A percentile compares a stretch with the other conserved stretches of the same genome.
Conservation (phyloP, 2,888 invertebrate species). For the Brassicogethes aeneus region DNA sequence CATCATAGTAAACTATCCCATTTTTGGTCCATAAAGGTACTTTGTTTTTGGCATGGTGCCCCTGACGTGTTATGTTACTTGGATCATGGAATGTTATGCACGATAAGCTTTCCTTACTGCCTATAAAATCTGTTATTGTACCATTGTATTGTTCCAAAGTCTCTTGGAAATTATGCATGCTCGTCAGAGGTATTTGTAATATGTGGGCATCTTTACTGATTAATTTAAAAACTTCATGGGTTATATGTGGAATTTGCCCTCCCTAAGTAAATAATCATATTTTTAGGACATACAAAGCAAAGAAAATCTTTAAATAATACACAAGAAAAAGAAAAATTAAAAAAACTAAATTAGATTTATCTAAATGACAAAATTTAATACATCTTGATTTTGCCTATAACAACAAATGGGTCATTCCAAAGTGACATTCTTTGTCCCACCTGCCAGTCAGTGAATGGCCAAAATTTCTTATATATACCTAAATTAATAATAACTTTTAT, state of each 20-base stretch:
- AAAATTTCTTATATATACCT: too few relatives aligned
- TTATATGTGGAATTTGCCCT: conserved; percentile 76
- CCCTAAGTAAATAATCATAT: too few relatives aligned
- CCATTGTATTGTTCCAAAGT: conserved; percentile 55
- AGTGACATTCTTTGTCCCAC: too few relatives aligned
- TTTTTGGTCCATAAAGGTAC: conserved; percentile 71
- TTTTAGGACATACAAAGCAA: too few relatives aligned
- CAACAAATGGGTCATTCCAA: too few relatives aligned
- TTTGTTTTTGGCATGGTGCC: conserved; percentile 61
- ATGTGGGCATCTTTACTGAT: conserved; percentile 53
- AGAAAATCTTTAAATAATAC: too few relatives aligned
- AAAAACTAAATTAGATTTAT: too few relatives aligned
- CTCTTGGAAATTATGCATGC: conserved; percentile 44
- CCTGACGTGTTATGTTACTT: conserved; percentile 49
- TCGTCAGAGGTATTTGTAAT: conserved; percentile 64
- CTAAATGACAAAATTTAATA: too few relatives aligned
- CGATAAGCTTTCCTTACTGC: conserved; percentile 45
- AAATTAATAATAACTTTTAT: too few relatives aligned
- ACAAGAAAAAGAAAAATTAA: too few relatives aligned
- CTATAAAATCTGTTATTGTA: conserved; percentile 58
- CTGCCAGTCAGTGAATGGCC: too few relatives aligned
- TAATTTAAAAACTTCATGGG: conserved; percentile 63
- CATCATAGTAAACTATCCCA: conserved; percentile 61
- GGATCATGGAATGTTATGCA: conserved; percentile 61
- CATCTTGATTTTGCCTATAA: too few relatives aligned